A percentile compares a stretch with the other conserved stretches of the same genome.
These are phyloP conservation scores for Pinna nobilis DNA, from an alignment of 1,140 invertebrate species.

Conservation along the genomic window DNA sequence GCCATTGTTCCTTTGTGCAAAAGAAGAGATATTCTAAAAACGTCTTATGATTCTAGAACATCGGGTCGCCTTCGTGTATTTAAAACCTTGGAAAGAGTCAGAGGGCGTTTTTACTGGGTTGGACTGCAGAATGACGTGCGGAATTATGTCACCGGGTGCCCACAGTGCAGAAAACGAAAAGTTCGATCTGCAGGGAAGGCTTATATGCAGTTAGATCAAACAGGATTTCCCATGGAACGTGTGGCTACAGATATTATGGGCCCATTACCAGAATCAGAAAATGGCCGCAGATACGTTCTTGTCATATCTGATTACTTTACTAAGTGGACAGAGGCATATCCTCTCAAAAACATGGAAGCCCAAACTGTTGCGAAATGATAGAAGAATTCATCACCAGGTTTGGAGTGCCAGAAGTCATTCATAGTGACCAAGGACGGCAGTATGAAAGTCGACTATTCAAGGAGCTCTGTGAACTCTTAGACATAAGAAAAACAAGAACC, in stretches of 20 bases:
- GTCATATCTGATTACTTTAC: constrained; percentile 36
- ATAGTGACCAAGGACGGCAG: constrained; percentile 69
- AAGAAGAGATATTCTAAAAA: neutral
- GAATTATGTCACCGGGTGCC: constrained; percentile 14
- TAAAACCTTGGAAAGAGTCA: constrained; percentile 21
- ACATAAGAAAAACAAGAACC: constrained; percentile 1
- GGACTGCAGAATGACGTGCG: constrained; percentile 27
- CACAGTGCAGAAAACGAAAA: constrained; percentile 20
- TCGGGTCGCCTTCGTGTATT: constrained; percentile 20
- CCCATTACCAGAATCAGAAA: constrained; percentile 14
- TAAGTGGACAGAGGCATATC: constrained; percentile 34
- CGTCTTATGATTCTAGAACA: neutral
- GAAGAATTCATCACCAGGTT: constrained; percentile 37
- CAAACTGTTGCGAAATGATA: constrained; percentile 39
- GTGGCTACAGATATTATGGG: constrained; percentile 30
- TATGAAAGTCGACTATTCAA: constrained; percentile 41
- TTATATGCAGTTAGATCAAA: constrained; percentile 8
- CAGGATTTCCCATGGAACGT: constrained; percentile 28
- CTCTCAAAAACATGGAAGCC: constrained; percentile 32
- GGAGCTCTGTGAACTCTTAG: neutral
- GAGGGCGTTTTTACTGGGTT: constrained; percentile 26
- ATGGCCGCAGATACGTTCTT: constrained; percentile 24
- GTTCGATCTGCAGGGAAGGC: neutral
- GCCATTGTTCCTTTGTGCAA: neutral
- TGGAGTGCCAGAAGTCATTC: constrained; percentile 51